phyloP scores from a whole-genome alignment of 2,797 vertebrate genomes.

The Gymnopithys bicolor region DNA sequence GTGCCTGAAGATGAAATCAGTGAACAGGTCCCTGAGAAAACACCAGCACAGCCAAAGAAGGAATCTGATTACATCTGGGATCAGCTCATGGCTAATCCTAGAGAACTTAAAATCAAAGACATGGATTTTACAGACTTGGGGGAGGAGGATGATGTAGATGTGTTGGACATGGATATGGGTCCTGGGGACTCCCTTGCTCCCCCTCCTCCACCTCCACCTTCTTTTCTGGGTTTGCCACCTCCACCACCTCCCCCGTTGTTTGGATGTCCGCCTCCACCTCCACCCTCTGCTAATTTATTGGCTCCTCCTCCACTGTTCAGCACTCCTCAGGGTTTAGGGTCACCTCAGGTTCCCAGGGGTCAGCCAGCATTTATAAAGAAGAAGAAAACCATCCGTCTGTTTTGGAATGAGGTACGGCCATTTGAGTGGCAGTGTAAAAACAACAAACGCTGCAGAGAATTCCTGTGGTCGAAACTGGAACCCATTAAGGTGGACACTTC shows the following conservation, averaged over 20 bases:
- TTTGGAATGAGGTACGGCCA: conserved; percentile 96
- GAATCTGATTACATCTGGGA: conserved; percentile 98
- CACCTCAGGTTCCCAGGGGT: conserved; percentile 85
- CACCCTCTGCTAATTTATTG: conserved; percentile 84
- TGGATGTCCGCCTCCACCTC: conserved; percentile 87
- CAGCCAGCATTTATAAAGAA: conserved; percentile 94
- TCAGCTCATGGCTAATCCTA: conserved; percentile 92
- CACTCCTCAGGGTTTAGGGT: conserved; percentile 79
- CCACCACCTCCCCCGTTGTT: conserved; percentile 89
- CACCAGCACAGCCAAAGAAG: conserved; percentile 82
- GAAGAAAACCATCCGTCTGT: conserved; percentile 98
- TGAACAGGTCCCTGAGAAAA: conserved; percentile 82
- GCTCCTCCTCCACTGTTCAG: conserved; percentile 85
- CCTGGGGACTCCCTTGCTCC: conserved; percentile 80
- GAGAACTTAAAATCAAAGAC: conserved; percentile 95
- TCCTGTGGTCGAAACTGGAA: conserved; percentile 96
- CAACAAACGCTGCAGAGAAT: conserved; percentile 90
- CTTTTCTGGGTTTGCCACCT: conserved; percentile 80
- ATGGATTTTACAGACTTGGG: conserved; percentile 97
- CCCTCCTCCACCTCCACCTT: conserved; percentile 86
- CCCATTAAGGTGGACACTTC: conserved; percentile 94
- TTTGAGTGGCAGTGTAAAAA: conserved; percentile 91
- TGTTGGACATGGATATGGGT: conserved; percentile 88
- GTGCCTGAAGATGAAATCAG: conserved; percentile 77
- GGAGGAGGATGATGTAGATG: conserved; percentile 92